Base-by-base conservation (phyloP, 2,888 invertebrate genomes). In the Gasteruption jaculator region DNA sequence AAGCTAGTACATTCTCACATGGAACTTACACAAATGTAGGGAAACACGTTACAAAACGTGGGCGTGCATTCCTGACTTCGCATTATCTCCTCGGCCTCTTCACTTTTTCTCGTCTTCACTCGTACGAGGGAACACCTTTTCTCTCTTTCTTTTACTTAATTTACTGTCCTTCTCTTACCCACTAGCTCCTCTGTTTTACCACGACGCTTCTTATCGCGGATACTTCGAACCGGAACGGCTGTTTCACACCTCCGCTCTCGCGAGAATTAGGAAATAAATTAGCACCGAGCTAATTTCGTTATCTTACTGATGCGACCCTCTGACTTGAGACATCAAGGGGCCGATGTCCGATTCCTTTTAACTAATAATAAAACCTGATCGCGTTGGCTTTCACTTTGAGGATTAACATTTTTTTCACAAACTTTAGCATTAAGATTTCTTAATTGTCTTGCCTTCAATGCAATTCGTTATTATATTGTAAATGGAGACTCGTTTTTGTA, bases 241-340 rank as follows among this genome's bases (percentile, higher is more conserved):
- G 65, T 68, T 68, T 68, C 68, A 68, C 68, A 68, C 68, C 68
- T 68, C 65, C 66, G 65, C 65, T 64, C 59, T 61, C 54, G 48
- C 63, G 61, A 53, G 65, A 68, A 68, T 68, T 68, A 68, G 68
- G 68, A 65, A 66, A 68, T 68, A 68, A 68, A 68, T 67, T 68
- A 68, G 68, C 60, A 54, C 55, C 66, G 61, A 61, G 65, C 68
- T 68, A 68, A 68, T 68, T 68, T 67, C 59, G 68, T 68, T 68
- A 68, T 68, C 68, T 68, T 58, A 50, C 42, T 53, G 50, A 54
- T 54, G 56, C 51, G 57, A 50, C 54, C 56, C 56, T 57, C 54
- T 58, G 56, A 54, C 57, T 55, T 55, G 52, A 56, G 57, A 54
- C 49, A 51, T 57, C 58, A 54, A 52, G 44, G 52, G 45, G 48